Evolutionary conservation across 2,797 vertebrate species (phyloP).

Genomic region (Tadarida brasiliensis): DNA sequence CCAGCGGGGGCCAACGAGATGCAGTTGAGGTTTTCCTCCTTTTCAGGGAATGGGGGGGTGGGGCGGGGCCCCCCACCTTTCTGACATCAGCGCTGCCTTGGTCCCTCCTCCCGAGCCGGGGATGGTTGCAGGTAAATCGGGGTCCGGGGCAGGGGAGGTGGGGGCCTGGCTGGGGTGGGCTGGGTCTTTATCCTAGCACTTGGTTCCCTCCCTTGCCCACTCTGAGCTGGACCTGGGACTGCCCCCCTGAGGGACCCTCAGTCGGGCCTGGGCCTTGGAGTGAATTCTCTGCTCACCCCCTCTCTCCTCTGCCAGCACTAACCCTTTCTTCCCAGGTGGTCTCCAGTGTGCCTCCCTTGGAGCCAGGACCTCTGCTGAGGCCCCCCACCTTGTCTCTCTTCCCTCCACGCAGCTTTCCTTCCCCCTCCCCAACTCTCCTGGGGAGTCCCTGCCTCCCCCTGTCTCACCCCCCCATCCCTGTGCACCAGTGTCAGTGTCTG

Average conservation of each 20-base stretch:
- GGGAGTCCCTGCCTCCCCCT: slow-evolving; percentile 60
- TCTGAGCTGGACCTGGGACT: slow-evolving; percentile 80
- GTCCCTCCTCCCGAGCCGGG: slow-evolving; percentile 81
- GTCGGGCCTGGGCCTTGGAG: slow-evolving; percentile 81
- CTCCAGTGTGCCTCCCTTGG: slow-evolving; percentile 79
- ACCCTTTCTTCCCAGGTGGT: slow-evolving; percentile 85
- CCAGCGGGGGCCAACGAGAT: slow-evolving; percentile 80
- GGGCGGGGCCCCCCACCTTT: slow-evolving; percentile 83
- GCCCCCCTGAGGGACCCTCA: slow-evolving; percentile 77
- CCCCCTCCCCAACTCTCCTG: slow-evolving; percentile 50
- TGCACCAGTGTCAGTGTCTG: slow-evolving; percentile 81
- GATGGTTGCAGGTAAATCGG: slow-evolving; percentile 83
- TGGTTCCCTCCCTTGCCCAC: slow-evolving; percentile 81
- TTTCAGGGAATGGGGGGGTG: slow-evolving; percentile 83
- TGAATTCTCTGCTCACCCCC: slow-evolving; percentile 86
- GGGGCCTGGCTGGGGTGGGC: slow-evolving; percentile 73
- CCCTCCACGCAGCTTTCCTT: slow-evolving; percentile 76
- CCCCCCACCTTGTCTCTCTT: slow-evolving; percentile 75
- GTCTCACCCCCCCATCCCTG: slow-evolving; percentile 57
- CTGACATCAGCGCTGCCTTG: slow-evolving; percentile 83
- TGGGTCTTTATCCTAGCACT: slow-evolving; percentile 82
- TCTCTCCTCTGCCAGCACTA: slow-evolving; percentile 83
- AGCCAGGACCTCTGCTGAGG: slow-evolving; percentile 78
- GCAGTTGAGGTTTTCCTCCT: slow-evolving; percentile 86
- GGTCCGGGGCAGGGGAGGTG: slow-evolving; percentile 76